Conservation (phyloP, 2,113 vertebrate species). For the Anser brachyrhynchus region DNA sequence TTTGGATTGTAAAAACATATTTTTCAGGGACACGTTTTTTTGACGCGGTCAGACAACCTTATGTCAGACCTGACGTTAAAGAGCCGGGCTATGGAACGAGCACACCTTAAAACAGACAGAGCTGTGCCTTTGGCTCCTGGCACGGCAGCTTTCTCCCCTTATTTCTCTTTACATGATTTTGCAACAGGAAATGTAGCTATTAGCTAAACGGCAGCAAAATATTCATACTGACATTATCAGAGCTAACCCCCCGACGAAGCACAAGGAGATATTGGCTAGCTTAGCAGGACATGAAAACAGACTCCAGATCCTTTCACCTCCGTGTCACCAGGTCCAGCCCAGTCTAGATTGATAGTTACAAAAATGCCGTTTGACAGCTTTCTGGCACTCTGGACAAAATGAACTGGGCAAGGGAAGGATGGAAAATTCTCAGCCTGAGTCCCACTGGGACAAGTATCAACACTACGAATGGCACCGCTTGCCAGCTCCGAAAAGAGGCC, state of each 20-base stretch:
- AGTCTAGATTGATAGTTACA: conserved; percentile 10
- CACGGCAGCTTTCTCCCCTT: not conserved
- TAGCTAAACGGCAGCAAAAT: conserved; percentile 29
- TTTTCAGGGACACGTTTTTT: not conserved
- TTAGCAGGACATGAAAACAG: conserved; percentile 27
- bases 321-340: conserved; percentile 14
- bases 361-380: conserved; percentile 47
- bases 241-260: conserved; percentile 6
- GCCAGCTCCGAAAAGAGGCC: conserved; percentile 40
- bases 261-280: not conserved
- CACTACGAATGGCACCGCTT: conserved; percentile 13
- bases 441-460: conserved; percentile 51
- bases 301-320: conserved; percentile 36
- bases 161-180: conserved; percentile 11
- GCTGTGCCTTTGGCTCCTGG: not conserved
- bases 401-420: conserved; percentile 32
- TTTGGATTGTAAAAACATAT: not conserved
- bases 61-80: not conserved
- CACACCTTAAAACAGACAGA: not conserved
- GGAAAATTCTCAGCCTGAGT: conserved; percentile 52
- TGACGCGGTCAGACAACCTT: not conserved
- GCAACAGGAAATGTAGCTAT: not conserved
- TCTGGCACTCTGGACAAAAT: conserved; percentile 34
- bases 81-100: rapidly evolving
- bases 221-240: conserved; percentile 6